These are phyloP conservation scores for Gallinago nigripennis DNA, from an alignment of 2,797 vertebrate species.

Conservation along the genomic window DNA sequence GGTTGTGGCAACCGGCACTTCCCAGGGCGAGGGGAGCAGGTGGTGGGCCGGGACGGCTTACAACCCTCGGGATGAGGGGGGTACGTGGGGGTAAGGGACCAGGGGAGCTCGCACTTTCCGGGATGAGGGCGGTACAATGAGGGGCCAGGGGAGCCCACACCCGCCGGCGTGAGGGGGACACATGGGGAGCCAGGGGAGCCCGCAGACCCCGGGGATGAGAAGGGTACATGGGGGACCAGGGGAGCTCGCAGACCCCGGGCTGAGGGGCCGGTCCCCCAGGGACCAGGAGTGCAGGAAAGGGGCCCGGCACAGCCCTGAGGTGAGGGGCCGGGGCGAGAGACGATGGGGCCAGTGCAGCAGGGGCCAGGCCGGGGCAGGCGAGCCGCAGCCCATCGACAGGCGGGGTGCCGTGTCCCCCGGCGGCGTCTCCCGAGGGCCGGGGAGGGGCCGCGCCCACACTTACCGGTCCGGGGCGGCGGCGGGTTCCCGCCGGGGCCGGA, in stretches of 20 bases:
- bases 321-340: background rate
- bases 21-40: background rate
- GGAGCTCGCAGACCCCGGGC: background rate
- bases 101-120: background rate
- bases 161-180: too few species aligned
- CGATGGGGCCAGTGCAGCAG: background rate
- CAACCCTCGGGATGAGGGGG: background rate
- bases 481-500: slow-evolving; percentile 12
- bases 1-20: background rate
- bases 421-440: too few species aligned
- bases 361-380: background rate
- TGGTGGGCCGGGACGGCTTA: too few species aligned
- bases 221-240: too few species aligned
- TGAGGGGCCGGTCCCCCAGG: background rate
- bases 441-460: background rate
- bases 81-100: background rate
- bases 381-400: background rate
- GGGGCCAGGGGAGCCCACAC: background rate
- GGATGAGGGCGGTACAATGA: background rate
- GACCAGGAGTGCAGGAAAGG: background rate
- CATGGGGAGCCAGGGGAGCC: background rate
- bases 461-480: background rate
- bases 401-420: background rate
- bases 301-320: background rate
- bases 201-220: too few species aligned